Evolutionary conservation across 1,140 invertebrate species (phyloP).

Genomic region (Physella acuta): DNA sequence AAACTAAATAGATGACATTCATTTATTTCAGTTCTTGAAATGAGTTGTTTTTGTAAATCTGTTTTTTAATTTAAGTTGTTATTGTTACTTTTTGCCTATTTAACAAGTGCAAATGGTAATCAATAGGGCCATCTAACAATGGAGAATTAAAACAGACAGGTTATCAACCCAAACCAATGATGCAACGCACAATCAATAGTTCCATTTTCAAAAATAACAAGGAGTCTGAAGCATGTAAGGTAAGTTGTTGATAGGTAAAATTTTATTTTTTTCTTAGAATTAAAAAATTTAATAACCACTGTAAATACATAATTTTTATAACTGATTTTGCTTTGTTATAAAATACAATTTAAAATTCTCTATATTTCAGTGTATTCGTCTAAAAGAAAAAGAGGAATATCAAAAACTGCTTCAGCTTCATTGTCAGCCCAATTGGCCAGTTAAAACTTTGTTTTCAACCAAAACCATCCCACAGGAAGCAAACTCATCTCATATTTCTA

Average conservation of each 20-base stretch:
- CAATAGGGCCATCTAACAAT: too few species aligned
- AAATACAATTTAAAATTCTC: neutral
- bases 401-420: conserved; percentile 32
- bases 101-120: too few species aligned
- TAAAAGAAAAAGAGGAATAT: conserved; percentile 35
- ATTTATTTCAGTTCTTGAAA: too few species aligned
- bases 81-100: too few species aligned
- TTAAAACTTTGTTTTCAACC: too few species aligned
- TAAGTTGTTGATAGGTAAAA: neutral
- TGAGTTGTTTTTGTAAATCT: too few species aligned
- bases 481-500: too few species aligned
- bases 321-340: neutral
- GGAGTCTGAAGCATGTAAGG: neutral
- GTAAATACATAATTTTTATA: neutral
- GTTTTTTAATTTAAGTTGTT: too few species aligned
- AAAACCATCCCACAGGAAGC: too few species aligned
- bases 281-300: neutral
- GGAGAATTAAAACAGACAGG: too few species aligned
- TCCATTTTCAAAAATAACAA: neutral
- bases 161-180: neutral
- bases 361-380: conserved; percentile 33
- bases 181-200: neutral
- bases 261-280: neutral
- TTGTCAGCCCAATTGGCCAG: conserved; percentile 5
- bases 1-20: too few species aligned